Evolutionary conservation across 2,888 invertebrate species (phyloP).

Genomic region (Agrochola lota): DNA sequence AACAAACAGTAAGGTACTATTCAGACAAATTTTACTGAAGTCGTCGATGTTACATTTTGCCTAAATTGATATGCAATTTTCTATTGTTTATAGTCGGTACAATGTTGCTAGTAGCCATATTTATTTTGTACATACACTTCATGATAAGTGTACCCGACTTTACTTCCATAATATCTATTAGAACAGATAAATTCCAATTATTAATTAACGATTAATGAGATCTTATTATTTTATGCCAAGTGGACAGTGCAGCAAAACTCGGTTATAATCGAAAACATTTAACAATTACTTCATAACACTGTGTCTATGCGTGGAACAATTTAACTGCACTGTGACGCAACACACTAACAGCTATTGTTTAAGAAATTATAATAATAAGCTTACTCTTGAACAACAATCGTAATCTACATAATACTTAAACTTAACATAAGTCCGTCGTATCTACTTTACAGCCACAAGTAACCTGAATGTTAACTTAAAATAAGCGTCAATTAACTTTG

Average conservation of each 20-base stretch:
- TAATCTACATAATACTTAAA: conserved; percentile 68
- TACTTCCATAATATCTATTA: conserved; percentile 53
- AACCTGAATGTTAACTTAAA: conserved; percentile 29
- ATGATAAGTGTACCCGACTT: conserved; percentile 50
- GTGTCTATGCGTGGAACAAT: conserved; percentile 33
- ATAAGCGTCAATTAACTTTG: conserved; percentile 5
- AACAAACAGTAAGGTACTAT: conserved; percentile 46
- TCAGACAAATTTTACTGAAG: conserved; percentile 40
- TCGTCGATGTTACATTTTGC: conserved; percentile 45
- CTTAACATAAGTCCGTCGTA: conserved; percentile 58
- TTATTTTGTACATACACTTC: conserved; percentile 49
- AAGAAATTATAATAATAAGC: conserved; percentile 54
- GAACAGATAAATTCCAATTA: conserved; percentile 63
- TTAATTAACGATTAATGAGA: conserved; percentile 78
- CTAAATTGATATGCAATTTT: conserved; percentile 66
- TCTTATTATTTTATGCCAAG: conserved; percentile 75
- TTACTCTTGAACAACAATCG: conserved; percentile 61
- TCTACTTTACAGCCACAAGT: conserved; percentile 62
- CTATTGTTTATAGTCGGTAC: conserved; percentile 60
- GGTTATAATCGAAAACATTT: conserved; percentile 43
- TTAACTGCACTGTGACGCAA: conserved; percentile 63
- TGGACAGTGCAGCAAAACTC: conserved; percentile 66
- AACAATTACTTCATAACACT: conserved; percentile 48
- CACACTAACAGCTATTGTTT: conserved; percentile 49
- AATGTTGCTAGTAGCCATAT: conserved; percentile 40